Evolutionary conservation across 53 echinoderm and acorn worm species (phyloP), one percentile per base, ranked within the genome.

Genomic region (Luidia sarsii): DNA sequence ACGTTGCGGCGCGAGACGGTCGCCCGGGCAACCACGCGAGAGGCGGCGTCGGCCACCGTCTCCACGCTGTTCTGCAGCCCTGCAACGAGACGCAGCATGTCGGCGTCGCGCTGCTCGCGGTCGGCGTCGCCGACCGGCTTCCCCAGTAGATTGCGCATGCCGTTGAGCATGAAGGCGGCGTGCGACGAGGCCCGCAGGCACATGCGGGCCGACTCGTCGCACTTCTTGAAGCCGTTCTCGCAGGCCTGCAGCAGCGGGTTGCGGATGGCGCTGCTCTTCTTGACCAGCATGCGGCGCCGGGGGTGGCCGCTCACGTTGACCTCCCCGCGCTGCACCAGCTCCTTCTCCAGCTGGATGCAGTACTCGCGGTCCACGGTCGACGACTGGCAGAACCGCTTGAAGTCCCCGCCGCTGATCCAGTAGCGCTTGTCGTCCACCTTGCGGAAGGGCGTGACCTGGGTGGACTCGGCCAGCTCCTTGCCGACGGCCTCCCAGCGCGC

Each of bases 121-220:
- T 57, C 28, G 16, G 28, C 33, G 31, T 46, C 43, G 31, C 57
- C 43, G 7, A 69, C 67, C 7, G 28, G 31, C 16, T 15, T 45
- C 48, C 61, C 41, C 2, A 82, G 54, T 30, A 82, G 29, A 48
- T 67, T 69, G n/a, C 57, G 51, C 19, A 82, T 1, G 0, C 67
- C 67, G 55, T 82, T 82, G 13, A 69, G 41, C 82, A 82, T 82
- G 15, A 82, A 57, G 13, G 45, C 68, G 10, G 41, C 68, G 20
- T 82, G 82, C 4, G 82, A 82, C 8, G 82, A 50, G 4, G 82
- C 82, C 32, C 69, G 36, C 14, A 82, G 20, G 5, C 36, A 51
- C 68, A 82, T 67, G 41, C 82, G 23, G 19, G 82, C 82, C 27
- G 82, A 82, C 48, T 82, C 69, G 46, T 82, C 82, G 25, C 82